Base-by-base conservation (phyloP, 1,140 invertebrate genomes). In the Patella vulgata region DNA sequence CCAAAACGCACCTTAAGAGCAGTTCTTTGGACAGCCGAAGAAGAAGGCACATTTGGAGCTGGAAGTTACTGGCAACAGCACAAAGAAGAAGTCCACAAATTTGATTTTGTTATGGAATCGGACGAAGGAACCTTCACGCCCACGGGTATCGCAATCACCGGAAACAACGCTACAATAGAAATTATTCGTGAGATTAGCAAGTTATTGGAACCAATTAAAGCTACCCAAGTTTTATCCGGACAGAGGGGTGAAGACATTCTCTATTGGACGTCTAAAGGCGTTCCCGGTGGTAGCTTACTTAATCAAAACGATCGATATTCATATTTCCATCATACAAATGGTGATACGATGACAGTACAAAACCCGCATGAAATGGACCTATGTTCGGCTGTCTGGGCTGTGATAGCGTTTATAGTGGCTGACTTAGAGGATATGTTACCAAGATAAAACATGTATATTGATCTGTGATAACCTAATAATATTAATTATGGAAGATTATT, bases 1-100 rank as follows among this genome's bases (percentile, higher is more conserved):
- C 88, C 92, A 19, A 89, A 86, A 80, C 85, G 93, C 77, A 95
- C 93, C 3, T 76, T 75, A 11, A 88, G 92, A 74, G 85, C 89
- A 27, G 90, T 95, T 58, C 87, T 95, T 70, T 95, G 91, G 91
- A 94, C 93, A 1, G 89, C 87, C 0, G 93, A 95, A 85, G 93
- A 95, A 46, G 25, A 54, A 14, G 58, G 59, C 14, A 5, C 66
- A 0, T 39, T 46, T 17, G 66, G 66, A 0, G 66, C 60, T 5
- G 44, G 57, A 30, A 58, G 56, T 17, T 68, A 68, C 46, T 68
- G 54, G 43, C 30, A 59, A 25, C 33, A 44, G 14, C 66, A 68
- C 53, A 46, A 47, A 19, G 33, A 31, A 21, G 58, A 68, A 23
- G 30, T 58, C 14, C 27, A 23, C 11, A 63, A 70, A 44, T 60